phyloP scores from a whole-genome alignment of 2,113 vertebrate species.

The Castor canadensis region DNA sequence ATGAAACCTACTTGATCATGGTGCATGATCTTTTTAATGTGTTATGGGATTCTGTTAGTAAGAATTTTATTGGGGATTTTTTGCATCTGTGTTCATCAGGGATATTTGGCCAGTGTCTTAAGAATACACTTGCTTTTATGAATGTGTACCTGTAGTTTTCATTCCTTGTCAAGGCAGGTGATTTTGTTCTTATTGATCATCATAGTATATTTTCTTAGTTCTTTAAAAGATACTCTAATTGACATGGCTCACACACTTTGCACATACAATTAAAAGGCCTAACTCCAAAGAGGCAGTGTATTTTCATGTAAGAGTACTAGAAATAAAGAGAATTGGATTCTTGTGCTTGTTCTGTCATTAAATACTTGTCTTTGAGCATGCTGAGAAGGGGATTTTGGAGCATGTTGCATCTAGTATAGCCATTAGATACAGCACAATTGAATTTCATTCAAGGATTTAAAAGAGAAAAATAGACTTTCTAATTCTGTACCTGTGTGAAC shows the following conservation, averaged over 20 bases:
- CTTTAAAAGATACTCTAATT: neutral
- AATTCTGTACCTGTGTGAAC: neutral
- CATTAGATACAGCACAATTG: neutral
- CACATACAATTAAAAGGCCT: neutral
- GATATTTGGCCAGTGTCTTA: neutral
- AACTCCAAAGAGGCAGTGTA: neutral
- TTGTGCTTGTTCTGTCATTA: neutral
- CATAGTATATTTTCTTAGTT: neutral
- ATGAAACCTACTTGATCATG: too few species aligned
- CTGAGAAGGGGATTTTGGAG: neutral
- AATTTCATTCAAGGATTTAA: conserved; percentile 9
- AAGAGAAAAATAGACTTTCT: neutral
- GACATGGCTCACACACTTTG: neutral
- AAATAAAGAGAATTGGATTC: neutral
- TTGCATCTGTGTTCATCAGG: too few species aligned
- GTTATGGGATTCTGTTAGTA: too few species aligned
- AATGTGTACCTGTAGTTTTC: neutral
- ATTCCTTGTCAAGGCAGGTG: neutral
- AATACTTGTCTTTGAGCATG: neutral
- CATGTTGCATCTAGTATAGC: neutral
- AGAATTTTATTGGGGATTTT: too few species aligned
- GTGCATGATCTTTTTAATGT: too few species aligned
- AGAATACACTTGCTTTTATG: neutral
- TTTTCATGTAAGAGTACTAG: neutral
- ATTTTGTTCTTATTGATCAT: neutral